Conservation (phyloP, 2,113 vertebrate species). For the Oryzias woworae region DNA sequence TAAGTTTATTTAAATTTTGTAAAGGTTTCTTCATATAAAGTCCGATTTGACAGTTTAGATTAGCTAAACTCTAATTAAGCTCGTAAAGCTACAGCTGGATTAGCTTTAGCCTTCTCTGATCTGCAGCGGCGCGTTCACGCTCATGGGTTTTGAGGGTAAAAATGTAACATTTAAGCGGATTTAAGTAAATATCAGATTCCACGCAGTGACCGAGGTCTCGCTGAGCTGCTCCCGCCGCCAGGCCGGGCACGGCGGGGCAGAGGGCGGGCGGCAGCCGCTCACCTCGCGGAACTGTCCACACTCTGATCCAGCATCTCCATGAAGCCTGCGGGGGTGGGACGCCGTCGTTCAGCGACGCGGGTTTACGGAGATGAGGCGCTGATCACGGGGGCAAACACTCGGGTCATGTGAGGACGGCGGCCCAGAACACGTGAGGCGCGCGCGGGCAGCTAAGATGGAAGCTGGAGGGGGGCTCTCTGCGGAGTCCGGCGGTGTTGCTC, state of each 20-base stretch:
- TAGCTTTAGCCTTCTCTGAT: too few relatives aligned
- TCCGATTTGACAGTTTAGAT: too few relatives aligned
- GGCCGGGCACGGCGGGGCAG: constrained; percentile 49
- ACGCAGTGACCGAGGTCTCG: too few relatives aligned
- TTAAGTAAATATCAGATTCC: neutral
- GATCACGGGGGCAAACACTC: constrained; percentile 97
- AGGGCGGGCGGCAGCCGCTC: constrained; percentile 66
- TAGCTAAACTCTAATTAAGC: too few relatives aligned
- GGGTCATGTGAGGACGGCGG: constrained; percentile 91
- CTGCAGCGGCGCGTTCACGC: too few relatives aligned
- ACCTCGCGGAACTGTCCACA: constrained; percentile 88
- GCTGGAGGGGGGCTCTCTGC: constrained; percentile 29
- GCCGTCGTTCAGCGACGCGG: constrained; percentile 73
- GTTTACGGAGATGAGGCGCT: constrained; percentile 78
- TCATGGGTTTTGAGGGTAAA: too few relatives aligned
- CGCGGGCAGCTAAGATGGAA: constrained; percentile 75
- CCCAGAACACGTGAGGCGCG: constrained; percentile 82
- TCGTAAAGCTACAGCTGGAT: too few relatives aligned
- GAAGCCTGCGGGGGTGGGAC: constrained; percentile 61
- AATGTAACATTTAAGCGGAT: too few relatives aligned
- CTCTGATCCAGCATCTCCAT: constrained; percentile 93
- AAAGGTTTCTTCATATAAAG: too few relatives aligned
- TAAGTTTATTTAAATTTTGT: too few relatives aligned
- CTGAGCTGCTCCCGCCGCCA: constrained; percentile 19
- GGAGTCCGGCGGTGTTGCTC: neutral